Percentiles rank a stretch among this genome's conserved stretches.
Evolutionary conservation across 2,888 invertebrate genomes (phyloP).

Genomic region (Allygus modestus): DNA sequence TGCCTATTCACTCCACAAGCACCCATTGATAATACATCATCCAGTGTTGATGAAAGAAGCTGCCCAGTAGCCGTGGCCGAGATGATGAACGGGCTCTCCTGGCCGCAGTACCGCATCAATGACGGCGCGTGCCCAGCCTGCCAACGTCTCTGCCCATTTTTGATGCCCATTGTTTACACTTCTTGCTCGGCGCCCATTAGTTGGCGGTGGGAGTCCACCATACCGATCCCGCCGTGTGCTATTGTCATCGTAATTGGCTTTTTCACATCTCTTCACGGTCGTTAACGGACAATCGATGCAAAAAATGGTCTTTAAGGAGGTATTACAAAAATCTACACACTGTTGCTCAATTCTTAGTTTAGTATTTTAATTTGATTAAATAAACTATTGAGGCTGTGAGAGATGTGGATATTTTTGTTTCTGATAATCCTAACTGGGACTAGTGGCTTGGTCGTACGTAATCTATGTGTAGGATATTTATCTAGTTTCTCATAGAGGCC

Average conservation of each 20-base stretch:
- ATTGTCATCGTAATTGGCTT: constrained; percentile 40
- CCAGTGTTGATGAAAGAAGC: too few species aligned
- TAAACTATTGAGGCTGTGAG: too few species aligned
- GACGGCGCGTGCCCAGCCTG: constrained; percentile 22
- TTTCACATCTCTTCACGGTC: constrained; percentile 33
- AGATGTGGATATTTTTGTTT: too few species aligned
- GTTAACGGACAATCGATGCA: constrained; percentile 3
- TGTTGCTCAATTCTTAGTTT: too few species aligned
- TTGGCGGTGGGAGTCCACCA: constrained; percentile 1
- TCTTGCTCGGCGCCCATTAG: neutral
- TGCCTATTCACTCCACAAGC: too few species aligned
- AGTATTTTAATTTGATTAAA: too few species aligned
- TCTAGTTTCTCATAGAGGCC: too few species aligned
- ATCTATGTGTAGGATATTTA: too few species aligned
- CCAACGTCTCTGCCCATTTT: constrained; percentile 13
- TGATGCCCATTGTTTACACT: constrained; percentile 22
- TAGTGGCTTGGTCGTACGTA: too few species aligned
- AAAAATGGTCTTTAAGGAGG: neutral
- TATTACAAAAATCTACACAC: too few species aligned
- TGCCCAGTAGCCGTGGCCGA: neutral
- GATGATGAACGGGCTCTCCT: constrained; percentile 21
- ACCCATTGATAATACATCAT: too few species aligned
- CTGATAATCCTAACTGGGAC: too few species aligned
- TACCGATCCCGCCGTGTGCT: constrained; percentile 9
- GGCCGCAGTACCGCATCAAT: neutral